Base-by-base conservation (phyloP, 35 echinoderm and acorn worm species). In the Ophiothrix spiculata region DNA sequence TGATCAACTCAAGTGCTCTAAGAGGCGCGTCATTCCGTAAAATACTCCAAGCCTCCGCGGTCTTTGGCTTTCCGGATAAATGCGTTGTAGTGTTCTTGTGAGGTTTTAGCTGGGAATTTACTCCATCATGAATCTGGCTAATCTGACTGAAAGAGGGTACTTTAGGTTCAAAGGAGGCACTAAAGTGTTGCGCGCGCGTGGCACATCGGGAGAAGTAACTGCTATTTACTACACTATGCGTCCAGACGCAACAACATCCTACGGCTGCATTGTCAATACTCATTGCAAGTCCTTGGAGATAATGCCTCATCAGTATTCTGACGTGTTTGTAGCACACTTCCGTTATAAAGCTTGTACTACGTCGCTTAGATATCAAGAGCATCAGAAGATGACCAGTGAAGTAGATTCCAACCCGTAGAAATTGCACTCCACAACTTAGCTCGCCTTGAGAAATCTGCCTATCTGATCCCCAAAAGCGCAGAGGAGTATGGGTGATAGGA, bases 51-150 rank as follows among this genome's bases (percentile, higher is more conserved):
- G 81, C 81, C n/a, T n/a, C n/a, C 33, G 81, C 63, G 81, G 81
- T 84, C 63, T 64, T 54, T 54, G 46, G 54, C 42, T 60, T 84
- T 84, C 81, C 81, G 81, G 81, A 84, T 84, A 84, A 84, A 84
- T 84, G 81, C 81, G 81, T 84, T 84, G 46, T 84, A 84, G 81
- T 84, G 81, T 84, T 84, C 81, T 84, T 84, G 63, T 54, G 81
- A 84, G 81, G 81, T 84, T 84, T 84, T 84, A 84, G 81, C 54
- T 64, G 81, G 81, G 81, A 84, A 74, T 84, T 84, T 84, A 84
- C 81, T 56, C 81, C 81, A 82, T 84, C 54, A 60, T 84, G 81
- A 54, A 54, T 56, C 81, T 34, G 34, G 81, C 63, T 84, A 84
- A 84, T 84, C 81, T 84, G 81, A 54, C 69, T 60, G 56, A 60